Base-by-base conservation (phyloP, 1,140 invertebrate species). In the Panulirus ornatus region DNA sequence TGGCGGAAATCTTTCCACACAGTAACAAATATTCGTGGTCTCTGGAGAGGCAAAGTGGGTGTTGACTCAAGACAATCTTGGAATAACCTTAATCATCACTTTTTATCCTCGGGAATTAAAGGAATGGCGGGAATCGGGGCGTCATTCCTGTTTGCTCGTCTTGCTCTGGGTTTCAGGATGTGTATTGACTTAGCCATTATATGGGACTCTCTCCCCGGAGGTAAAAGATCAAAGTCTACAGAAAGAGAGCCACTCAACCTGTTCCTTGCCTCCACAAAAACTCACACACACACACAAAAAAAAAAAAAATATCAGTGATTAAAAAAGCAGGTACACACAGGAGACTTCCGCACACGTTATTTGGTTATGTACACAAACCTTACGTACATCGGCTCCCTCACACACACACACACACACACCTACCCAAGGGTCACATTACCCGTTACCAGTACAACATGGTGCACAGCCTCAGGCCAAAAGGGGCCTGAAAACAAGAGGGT, bases 171-270 rank as follows among this genome's bases (percentile, higher is more conserved):
- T 19, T 58, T 22, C 1, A 58, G 22, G 3, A 36, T 30, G 8
- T 9, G 51, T 83, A 54, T 66, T 83, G 54, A 83, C 54, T 83
- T 66, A 66, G 81, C 81, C 54, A 83, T 83, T 66, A 83, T 66
- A 66, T 30, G 81, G 51, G 40, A n/a, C 8, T 66, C 54, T 83
- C 51, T n/a, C n/a, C n/a, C n/a, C 2, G 51, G 51, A 22, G 8
- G 27, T 27, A 30, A 44, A 63, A 58, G 51, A 66, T 63, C 34
- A 63, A 58, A 83, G 81, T 30, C 51, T 63, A 83, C 81, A 38
- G 3, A 11, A n/a, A 66, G 54, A 83, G 66, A n/a, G n/a, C 54
- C 81, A 83, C 81, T 42, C 54, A 22, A 63, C 36, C 51, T 40
- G 19, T 63, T 83, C 51, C 34, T 79, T 34, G 27, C 9, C 30